A percentile compares a stretch with the other conserved stretches of the same genome.
phyloP scores from a whole-genome alignment of 2,113 vertebrate species.

The Sterna hirundo region DNA sequence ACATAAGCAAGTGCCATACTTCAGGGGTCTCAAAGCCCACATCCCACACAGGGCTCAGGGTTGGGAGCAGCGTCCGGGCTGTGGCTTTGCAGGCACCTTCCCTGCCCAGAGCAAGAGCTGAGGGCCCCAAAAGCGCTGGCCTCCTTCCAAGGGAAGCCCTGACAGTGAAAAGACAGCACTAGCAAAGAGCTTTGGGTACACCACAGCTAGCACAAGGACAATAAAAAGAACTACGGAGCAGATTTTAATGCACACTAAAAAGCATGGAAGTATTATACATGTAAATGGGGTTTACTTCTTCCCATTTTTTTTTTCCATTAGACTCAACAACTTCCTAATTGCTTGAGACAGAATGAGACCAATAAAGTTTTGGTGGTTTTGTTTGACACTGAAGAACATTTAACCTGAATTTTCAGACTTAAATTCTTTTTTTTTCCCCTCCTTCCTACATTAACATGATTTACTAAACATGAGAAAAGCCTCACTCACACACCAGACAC shows the following conservation, averaged over 20 bases:
- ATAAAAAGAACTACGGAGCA: not conserved
- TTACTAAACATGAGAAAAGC: not conserved
- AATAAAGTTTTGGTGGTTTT: not conserved
- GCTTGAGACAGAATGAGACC: not conserved
- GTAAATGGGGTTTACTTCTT: not conserved
- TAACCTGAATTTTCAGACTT: not conserved
- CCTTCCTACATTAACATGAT: not conserved
- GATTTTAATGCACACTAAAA: not conserved
- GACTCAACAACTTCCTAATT: not conserved
- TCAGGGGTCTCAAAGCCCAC: not conserved
- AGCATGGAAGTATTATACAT: rapidly evolving
- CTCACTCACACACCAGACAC: not conserved
- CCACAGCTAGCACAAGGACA: not conserved
- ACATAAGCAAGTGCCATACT: not conserved
- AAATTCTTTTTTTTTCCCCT: not conserved
- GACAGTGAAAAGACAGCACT: rapidly evolving
- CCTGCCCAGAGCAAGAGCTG: not conserved
- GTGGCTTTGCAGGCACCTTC: not conserved
- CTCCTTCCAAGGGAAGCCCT: not conserved
- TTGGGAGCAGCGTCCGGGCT: not conserved
- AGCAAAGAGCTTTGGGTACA: not conserved
- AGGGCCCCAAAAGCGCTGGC: rapidly evolving
- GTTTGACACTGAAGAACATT: not conserved
- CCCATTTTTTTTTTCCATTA: not conserved
- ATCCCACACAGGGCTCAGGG: not conserved